Evolutionary conservation across 2,888 invertebrate species (phyloP), one percentile per base, ranked within the genome.

Genomic region (Fissipunctia ypsillon): DNA sequence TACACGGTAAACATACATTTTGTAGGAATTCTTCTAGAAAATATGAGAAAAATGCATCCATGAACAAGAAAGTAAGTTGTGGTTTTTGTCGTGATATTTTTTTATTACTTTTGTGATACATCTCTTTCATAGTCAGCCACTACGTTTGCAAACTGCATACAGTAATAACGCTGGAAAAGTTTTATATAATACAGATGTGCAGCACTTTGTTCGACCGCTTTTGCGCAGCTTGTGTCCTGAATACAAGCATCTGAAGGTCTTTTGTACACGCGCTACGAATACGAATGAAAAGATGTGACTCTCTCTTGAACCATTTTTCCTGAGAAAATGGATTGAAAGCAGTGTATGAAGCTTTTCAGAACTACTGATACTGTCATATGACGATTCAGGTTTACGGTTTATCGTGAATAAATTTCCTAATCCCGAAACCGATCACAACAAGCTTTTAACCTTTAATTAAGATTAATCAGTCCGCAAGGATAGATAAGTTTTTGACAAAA

Each of bases 71-170:
- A 9, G 2, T 9, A 38, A 10, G 22, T 35, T 19, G n/a, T 9
- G 48, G n/a, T 52, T 41, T 56, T 19, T n/a, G 2, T 4, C 22
- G 35, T 25, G 38, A 56, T 28, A 31, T 22, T 41, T 38, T 56
- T 41, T 22, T 41, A 38, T 63, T 38, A 56, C 31, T 31, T 65
- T 74, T 65, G 45, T 28, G 73, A 56, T 61, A 73, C 22, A 12
- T 57, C 7, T 31, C 22, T 22, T 25, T 38, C 43, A 45, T 16
- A 25, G 35, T n/a, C 14, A 10, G 12, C 12, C 1, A 19, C 41
- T 48, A 43, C 14, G 60, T 38, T 60, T 54, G 31, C 60, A 54
- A 61, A 28, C 52, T 25, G 54, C 31, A 76, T 41, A 31, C 31
- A 35, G 41, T 52, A 31, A 5, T 28, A 43, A 61, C 28, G 1